phyloP scores from a whole-genome alignment of 2,797 vertebrate species.

The Nannoperca obscura region DNA sequence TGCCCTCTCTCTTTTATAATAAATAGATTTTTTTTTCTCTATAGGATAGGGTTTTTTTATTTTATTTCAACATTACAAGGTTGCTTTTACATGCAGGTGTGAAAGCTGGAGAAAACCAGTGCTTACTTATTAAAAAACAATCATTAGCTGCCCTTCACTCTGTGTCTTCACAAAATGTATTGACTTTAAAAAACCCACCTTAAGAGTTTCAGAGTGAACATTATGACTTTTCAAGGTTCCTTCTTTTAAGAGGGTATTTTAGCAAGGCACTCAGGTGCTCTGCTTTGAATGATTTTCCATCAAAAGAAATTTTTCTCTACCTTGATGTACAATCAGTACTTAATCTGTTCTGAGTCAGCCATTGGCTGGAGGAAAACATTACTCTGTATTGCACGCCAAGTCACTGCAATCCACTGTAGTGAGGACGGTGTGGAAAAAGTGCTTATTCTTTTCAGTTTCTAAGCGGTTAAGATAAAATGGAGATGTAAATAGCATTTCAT shows the following conservation, averaged over 20 bases:
- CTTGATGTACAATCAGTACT: conserved; percentile 69
- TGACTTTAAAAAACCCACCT: conserved; percentile 47
- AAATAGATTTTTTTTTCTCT: conserved; percentile 22
- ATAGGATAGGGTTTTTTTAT: conserved; percentile 24
- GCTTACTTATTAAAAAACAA: conserved; percentile 55
- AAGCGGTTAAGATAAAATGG: conserved; percentile 46
- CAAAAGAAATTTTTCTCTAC: conserved; percentile 61
- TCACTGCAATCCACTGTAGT: conserved; percentile 43
- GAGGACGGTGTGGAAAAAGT: conserved; percentile 57
- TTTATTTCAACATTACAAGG: conserved; percentile 41
- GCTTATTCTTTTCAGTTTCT: conserved; percentile 67
- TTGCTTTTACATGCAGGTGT: conserved; percentile 50
- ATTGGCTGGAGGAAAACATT: conserved; percentile 50
- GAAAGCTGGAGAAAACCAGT: conserved; percentile 42
- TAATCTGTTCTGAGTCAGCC: conserved; percentile 60
- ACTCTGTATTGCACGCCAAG: conserved; percentile 47
- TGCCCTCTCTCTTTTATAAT: conserved; percentile 18
- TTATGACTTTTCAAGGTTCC: conserved; percentile 76
- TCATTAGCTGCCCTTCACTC: conserved; percentile 66
- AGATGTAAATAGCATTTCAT: conserved; percentile 54
- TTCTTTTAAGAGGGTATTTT: conserved; percentile 65
- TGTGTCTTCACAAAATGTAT: conserved; percentile 52
- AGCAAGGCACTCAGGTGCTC: conserved; percentile 58
- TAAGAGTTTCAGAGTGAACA: conserved; percentile 59
- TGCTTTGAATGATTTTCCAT: conserved; percentile 71